Base-by-base conservation (phyloP, 2,113 vertebrate species). In the Collichthys lucidus region DNA sequence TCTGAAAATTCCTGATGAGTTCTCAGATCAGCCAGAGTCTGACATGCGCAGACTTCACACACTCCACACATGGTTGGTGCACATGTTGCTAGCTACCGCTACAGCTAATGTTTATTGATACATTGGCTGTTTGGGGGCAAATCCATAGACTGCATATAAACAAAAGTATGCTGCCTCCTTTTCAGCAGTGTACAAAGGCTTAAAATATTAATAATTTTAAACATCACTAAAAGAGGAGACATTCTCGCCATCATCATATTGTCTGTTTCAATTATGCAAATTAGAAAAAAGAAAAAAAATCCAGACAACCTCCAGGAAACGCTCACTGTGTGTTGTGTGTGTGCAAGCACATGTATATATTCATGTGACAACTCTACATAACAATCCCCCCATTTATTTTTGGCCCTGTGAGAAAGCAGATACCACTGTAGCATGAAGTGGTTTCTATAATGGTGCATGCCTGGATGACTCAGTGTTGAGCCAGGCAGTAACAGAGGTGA, bases 341-440 rank as follows among this genome's bases (percentile, higher is more conserved):
- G 72, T 29, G 56, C 55, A 52, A 50, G 50, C 12, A 17, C 4
- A 42, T 47, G 76, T 44, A 72, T 83, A 31, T 53, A 74, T 83
- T 79, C 79, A 78, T 86, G 85, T 79, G 82, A 86, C 84, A 82
- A 66, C 76, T 63, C 74, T 22, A 74, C 80, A 89, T 85, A 90
- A 93, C 92, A 94, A 94, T 85, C 80, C 70, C 70, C 20, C 70
- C 11, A 56, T 77, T 91, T 94, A 94, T 95, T 94, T 94, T 91
- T 90, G 93, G 91, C 92, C n/a, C 56, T 55, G 72, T 52, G 86
- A 85, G 91, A 94, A 89, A 92, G 85, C 87, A 92, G 90, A 94
- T 90, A 64, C 69, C 67, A 83, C 90, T 89, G 79, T 91, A 84
- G 82, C 26, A 77, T 84, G 86, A 82, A 92, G 88, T 73, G 78